Base-by-base conservation (phyloP, 2,113 vertebrate species). In the Barnardius zonarius region DNA sequence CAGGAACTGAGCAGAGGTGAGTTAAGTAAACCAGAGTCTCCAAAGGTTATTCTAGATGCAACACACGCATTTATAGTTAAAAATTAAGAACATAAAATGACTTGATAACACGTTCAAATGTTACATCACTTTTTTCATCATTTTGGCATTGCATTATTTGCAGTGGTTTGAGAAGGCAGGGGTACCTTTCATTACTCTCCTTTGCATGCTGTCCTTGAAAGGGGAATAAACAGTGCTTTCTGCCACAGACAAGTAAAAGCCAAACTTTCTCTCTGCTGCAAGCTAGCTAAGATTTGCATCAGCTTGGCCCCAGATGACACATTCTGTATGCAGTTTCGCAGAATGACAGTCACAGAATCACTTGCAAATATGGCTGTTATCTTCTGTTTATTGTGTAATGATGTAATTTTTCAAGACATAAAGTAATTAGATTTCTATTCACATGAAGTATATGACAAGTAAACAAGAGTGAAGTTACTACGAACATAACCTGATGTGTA, bases 1-100 rank as follows among this genome's bases (percentile, higher is more conserved):
- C 98, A 83, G 98, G 98, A 95, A 92, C 98, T 1, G 98, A 99
- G 67, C 98, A 98, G 92, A 98, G 99, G 99, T 99, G 95, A 98
- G 96, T 95, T 77, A 54, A 67, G 9, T 55, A 89, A 94, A 90
- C 16, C 28, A n/a, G 72, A 72, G 48, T 86, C 89, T 94, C 39
- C 46, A 83, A 55, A 80, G 51, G 37, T 66, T 78, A 20, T 81
- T 96, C 46, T 61, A 39, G n/a, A 28, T 74, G 39, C 43, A 41
- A 7, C 24, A 30, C 13, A 31, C 6, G 5, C 19, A 7, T 69
- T 94, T 70, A 73, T 63, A 49, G 49, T 80, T 77, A 73, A 27
- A 83, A 91, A 44, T 69, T 44, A 90, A 67, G 62, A 86, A 57
- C 39, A 52, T 70, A 54, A 81, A 74, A 87, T 93, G 3, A 62